Evolutionary conservation across 2,113 vertebrate species (phyloP).

Genomic region (Rhinoptilus africanus): DNA sequence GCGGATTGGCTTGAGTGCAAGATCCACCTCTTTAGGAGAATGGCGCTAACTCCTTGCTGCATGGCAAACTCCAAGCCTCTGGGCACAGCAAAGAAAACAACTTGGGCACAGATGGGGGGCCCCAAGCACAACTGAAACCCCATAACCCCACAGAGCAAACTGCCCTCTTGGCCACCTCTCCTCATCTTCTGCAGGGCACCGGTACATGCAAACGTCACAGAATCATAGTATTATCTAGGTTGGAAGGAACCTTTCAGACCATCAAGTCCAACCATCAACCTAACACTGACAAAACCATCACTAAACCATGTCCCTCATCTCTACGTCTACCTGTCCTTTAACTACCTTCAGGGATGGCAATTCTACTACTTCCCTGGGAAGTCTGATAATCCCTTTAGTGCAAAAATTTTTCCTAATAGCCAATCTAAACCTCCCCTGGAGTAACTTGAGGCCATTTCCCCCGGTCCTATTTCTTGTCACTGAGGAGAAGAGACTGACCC

Average conservation of each 20-base stretch:
- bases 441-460: background rate
- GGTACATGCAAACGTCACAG: fast-evolving
- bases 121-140: fast-evolving
- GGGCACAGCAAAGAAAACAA: background rate
- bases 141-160: background rate
- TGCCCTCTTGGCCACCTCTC: background rate
- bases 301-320: too few relatives aligned
- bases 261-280: background rate
- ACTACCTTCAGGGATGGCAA: background rate
- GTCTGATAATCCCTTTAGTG: background rate
- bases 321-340: background rate
- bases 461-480: background rate
- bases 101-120: background rate
- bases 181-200: background rate
- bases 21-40: background rate
- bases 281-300: background rate
- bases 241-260: background rate
- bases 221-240: background rate
- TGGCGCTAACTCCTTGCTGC: fast-evolving
- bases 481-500: background rate
- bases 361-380: background rate
- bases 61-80: background rate
- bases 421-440: background rate
- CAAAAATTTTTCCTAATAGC: background rate
- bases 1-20: background rate